Evolutionary conservation across 2,888 invertebrate genomes (phyloP), one percentile per base, ranked within the genome.

Genomic region (Tiliacea citrago): DNA sequence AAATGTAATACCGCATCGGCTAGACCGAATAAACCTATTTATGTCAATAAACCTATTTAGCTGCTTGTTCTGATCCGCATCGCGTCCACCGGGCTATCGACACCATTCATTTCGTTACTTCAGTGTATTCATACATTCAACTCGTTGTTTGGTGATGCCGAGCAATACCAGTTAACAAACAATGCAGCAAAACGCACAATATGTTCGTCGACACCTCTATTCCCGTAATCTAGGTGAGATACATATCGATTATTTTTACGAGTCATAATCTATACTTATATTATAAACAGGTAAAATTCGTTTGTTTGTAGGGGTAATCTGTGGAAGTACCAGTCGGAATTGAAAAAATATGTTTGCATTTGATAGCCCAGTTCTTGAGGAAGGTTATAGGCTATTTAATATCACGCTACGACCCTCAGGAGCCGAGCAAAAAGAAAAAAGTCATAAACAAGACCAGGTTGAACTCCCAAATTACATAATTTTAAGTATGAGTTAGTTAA

Each of bases 141-240:
- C 51, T 68, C 49, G 68, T 75, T 69, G 55, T 61, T 57, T 29
- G 24, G 42, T 57, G 51, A 39, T 39, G 35, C 21, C 35, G 53
- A n/a, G 81, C 62, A 45, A 62, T 53, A 66, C 55, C 53, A 66
- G 62, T 73, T 45, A 74, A 58, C 74, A 57, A 53, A 67, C 66
- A 57, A 77, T 73, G 45, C 57, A 61, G 51, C 61, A 57, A 55
- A 47, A 24, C 45, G 35, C 16, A 57, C n/a, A n/a, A n/a, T 77
- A 7, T 53, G 47, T 53, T 58, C 57, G 42, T 62, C 24, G 47
- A 24, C 49, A 4, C 35, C 21, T 57, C 16, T 4, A 24, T 42
- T 39, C 5, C 39, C 4, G 7, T 6, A 39, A 16, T 42, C 29
- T 67, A 42, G 16, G 6, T 66, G 18, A 49, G 24, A 10, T 29